Base-by-base conservation (phyloP, 2,888 invertebrate genomes). In the Polylopha cassiicola region DNA sequence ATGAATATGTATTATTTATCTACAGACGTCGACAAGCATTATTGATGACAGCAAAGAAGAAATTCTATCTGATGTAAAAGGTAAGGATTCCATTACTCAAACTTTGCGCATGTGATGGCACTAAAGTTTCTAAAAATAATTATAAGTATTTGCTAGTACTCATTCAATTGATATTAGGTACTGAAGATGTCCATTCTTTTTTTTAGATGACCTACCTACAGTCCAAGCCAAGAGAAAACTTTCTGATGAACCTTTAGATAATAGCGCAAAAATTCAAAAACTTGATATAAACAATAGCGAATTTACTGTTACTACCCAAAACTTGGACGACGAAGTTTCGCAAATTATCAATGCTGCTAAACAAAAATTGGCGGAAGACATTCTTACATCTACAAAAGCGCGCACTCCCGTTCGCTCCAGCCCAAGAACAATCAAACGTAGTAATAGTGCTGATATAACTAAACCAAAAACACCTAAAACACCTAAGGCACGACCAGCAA, bases 271-370 rank as follows among this genome's bases (percentile, higher is more conserved):
- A 48, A 65, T 82, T 20, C 73, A 65, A 44, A 84, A 84, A 54
- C 59, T 84, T 3, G 72, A 76, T 27, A 47, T 66, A 4, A 46
- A 55, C 2, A 66, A 66, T 21, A 58, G 64, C 18, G 68, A 71
- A 29, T 56, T 61, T 10, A 47, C 59, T 1, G 59, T 70, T 1
- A 67, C 65, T 10, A 61, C 72, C 1, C 77, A 82, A 50, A 55
- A 57, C 4, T 59, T 84, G 31, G 84, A 85, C 24, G 67, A 78
- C 10, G 81, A 85, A 53, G 79, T 81, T 1, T 74, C 74, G 0
- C 65, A 70, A 43, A 76, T 81, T 34, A 82, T 60, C 0, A 58
- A 52, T 32, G 51, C 62, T 17, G 53, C 62, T 2, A 74, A 71
- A 55, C 58, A 53, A 20, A 72, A 67, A 46, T 10, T 65, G n/a